Evolutionary conservation across 1,140 invertebrate genomes (phyloP), one percentile per base, ranked within the genome.

Genomic region (Mycetomoellerius zeteki): DNA sequence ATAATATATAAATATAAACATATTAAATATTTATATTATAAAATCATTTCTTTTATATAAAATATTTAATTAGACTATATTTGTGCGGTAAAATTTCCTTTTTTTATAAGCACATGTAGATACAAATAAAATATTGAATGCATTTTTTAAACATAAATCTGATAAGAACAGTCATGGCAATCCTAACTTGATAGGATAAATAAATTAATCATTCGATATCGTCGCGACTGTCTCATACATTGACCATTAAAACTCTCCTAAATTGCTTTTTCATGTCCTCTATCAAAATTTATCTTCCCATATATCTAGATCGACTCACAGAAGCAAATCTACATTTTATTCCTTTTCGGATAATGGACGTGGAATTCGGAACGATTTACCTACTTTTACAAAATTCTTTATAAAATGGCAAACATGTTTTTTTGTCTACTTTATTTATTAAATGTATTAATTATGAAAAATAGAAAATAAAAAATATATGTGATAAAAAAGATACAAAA

Each of bases 231-330:
- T 77, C 43, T 37, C 37, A 88, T 89, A 89, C 33, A 77, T 86
- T 62, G 75, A 37, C 71, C 82, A 75, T 84, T 71, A 54, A 85
- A 89, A 80, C 58, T 76, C 88, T 73, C 58, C 76, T 88, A 88
- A 90, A 90, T 90, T 90, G 89, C 89, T 56, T 90, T 90, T 87
- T 90, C 80, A 78, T 90, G 89, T 90, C 75, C 64, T 81, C 64
- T 77, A 81, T 71, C 81, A 86, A 90, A 90, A 90, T 86, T 90
- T 90, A 90, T 90, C 86, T 88, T 75, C 27, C 27, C 58, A 58
- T 88, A 80, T 88, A 85, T 90, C 89, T 71, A 54, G 47, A 82
- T 56, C 50, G 37, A 21, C 4, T 54, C 30, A 52, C 56, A 65
- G 43, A 43, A 43, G 21, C 4, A 21, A 24, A 50, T 43, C 27